Evolutionary conservation across 2,888 invertebrate genomes (phyloP).

Genomic region (Drosophila pseudotakahashii): DNA sequence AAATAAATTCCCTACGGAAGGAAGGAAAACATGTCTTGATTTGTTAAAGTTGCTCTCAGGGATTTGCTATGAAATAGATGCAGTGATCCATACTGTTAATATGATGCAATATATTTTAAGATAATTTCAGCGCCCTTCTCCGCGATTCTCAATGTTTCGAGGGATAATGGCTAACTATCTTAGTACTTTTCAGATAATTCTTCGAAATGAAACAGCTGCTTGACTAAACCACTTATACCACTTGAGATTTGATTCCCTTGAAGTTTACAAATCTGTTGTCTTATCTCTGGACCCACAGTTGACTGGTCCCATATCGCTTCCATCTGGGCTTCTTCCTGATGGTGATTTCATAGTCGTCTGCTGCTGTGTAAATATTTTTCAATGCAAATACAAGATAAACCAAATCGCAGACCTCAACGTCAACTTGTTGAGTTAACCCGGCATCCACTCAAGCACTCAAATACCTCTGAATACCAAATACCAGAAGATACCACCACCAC

Average conservation of each 20-base stretch:
- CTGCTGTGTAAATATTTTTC: slow-evolving; percentile 73
- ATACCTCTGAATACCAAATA: slow-evolving; percentile 3
- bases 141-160: slow-evolving; percentile 42
- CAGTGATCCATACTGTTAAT: too few relatives aligned
- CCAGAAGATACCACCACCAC: background rate
- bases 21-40: background rate
- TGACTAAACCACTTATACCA: background rate
- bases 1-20: background rate
- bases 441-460: slow-evolving; percentile 27
- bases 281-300: slow-evolving; percentile 32
- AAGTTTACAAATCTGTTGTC: slow-evolving; percentile 38
- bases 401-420: slow-evolving; percentile 40
- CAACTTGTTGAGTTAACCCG: slow-evolving; percentile 45
- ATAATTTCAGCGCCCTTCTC: slow-evolving; percentile 30
- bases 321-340: slow-evolving; percentile 9
- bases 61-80: too few relatives aligned
- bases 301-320: slow-evolving; percentile 29
- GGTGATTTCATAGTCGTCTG: slow-evolving; percentile 26
- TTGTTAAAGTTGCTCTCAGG: background rate
- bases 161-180: slow-evolving; percentile 32
- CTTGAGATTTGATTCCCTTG: background rate
- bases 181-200: too few relatives aligned
- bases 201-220: background rate
- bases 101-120: too few relatives aligned
- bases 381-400: slow-evolving; percentile 75